phyloP scores from a whole-genome alignment of 2,797 vertebrate species.

The Capromys pilorides region DNA sequence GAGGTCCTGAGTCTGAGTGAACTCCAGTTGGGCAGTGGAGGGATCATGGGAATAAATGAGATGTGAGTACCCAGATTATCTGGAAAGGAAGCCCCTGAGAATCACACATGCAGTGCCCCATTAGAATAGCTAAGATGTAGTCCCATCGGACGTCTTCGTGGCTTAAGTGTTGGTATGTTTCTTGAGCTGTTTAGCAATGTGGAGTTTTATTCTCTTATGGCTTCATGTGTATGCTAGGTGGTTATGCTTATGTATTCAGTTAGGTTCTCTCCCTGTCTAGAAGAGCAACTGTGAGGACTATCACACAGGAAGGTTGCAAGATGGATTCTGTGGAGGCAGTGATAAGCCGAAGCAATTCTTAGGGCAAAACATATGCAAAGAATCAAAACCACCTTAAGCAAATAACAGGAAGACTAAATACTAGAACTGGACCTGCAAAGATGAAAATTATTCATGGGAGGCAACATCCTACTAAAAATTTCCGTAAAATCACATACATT shows the following conservation, averaged over 20 bases:
- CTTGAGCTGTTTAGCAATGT: not conserved
- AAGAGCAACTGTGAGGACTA: not conserved
- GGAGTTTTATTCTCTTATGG: not conserved
- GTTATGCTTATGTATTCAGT: not conserved
- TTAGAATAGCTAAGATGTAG: not conserved
- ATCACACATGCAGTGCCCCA: not conserved
- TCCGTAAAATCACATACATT: not conserved
- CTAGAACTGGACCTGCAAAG: not conserved
- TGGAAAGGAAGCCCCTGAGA: not conserved
- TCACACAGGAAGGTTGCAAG: not conserved
- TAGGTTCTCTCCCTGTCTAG: not conserved
- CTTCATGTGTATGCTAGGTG: not conserved
- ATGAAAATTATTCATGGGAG: not conserved
- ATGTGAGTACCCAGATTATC: not conserved
- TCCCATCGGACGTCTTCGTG: not conserved
- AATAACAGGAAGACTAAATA: not conserved
- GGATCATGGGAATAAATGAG: not conserved
- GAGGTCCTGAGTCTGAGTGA: not conserved
- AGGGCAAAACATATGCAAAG: not conserved
- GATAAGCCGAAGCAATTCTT: not conserved
- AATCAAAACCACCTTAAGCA: not conserved
- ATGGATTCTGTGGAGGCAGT: not conserved
- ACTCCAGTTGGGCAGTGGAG: not conserved
- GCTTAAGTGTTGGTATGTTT: not conserved
- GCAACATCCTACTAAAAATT: not conserved